Conservation (phyloP, 2,797 vertebrate species). For the Pteronotus mesoamericanus region DNA sequence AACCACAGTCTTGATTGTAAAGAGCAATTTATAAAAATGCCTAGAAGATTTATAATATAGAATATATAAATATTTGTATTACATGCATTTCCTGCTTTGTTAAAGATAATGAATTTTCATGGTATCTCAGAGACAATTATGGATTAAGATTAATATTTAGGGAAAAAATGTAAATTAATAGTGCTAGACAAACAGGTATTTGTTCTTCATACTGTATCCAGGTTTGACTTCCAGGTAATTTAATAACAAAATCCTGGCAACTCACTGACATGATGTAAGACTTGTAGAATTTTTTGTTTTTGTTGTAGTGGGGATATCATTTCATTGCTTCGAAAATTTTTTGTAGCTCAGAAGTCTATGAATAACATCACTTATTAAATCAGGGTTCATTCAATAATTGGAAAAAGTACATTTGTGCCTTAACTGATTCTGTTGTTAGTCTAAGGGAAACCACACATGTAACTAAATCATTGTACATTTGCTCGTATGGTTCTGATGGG, state of each 20-base stretch:
- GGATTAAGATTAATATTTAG: conserved; percentile 25
- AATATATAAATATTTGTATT: not conserved
- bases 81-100: not conserved
- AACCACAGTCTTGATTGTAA: not conserved
- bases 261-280: not conserved
- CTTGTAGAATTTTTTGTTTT: not conserved
- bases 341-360: not conserved
- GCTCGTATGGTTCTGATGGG: not conserved
- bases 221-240: not conserved
- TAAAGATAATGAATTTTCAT: conserved; percentile 13
- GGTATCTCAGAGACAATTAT: not conserved
- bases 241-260: not conserved
- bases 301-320: not conserved
- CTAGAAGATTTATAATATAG: not conserved
- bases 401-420: not conserved
- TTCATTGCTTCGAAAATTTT: conserved; percentile 24
- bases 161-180: not conserved
- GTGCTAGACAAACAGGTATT: conserved; percentile 7
- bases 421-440: not conserved
- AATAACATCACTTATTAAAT: not conserved
- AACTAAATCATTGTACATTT: not conserved
- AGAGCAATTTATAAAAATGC: not conserved
- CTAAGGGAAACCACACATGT: not conserved
- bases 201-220: not conserved
- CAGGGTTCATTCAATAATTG: not conserved